Evolutionary conservation across 2,113 vertebrate species (phyloP).

Genomic region (Burhinus oedicnemus): DNA sequence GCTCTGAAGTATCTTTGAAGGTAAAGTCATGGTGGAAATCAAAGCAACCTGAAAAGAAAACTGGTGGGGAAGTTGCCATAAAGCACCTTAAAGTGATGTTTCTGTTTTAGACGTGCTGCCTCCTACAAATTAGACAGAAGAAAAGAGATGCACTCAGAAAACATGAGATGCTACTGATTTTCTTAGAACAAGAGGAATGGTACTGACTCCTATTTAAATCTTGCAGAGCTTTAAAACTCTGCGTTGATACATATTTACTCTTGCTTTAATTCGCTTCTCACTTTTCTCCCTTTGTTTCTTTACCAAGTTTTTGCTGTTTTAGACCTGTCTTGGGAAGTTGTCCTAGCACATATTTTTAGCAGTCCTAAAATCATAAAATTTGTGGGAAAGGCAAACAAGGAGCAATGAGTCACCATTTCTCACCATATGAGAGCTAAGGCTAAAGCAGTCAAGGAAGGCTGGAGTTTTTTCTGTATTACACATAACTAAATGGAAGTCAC

Average conservation of each 20-base stretch:
- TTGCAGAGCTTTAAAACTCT: not conserved
- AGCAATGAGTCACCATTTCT: not conserved
- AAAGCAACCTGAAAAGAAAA: conserved; percentile 24
- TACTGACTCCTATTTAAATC: not conserved
- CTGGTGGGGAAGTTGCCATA: not conserved
- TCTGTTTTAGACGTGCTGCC: not conserved
- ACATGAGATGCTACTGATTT: not conserved
- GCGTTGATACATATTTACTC: not conserved
- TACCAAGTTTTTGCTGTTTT: not conserved
- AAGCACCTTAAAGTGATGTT: not conserved
- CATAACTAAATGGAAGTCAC: not conserved
- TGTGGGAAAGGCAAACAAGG: not conserved
- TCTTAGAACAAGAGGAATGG: not conserved
- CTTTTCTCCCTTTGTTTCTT: not conserved
- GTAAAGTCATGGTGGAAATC: conserved; percentile 28
- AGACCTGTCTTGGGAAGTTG: not conserved
- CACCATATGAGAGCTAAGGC: not conserved
- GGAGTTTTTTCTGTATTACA: not conserved
- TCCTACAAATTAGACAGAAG: not conserved
- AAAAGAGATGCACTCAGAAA: not conserved
- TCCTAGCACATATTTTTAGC: not conserved
- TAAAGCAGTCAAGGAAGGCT: not conserved
- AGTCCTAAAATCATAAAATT: not conserved
- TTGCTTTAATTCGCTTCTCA: conserved; percentile 5
- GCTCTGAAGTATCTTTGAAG: conserved; percentile 27